Percentiles rank a stretch among this genome's conserved stretches.
Conservation (phyloP, 2,113 vertebrate species). For the Indri indri region DNA sequence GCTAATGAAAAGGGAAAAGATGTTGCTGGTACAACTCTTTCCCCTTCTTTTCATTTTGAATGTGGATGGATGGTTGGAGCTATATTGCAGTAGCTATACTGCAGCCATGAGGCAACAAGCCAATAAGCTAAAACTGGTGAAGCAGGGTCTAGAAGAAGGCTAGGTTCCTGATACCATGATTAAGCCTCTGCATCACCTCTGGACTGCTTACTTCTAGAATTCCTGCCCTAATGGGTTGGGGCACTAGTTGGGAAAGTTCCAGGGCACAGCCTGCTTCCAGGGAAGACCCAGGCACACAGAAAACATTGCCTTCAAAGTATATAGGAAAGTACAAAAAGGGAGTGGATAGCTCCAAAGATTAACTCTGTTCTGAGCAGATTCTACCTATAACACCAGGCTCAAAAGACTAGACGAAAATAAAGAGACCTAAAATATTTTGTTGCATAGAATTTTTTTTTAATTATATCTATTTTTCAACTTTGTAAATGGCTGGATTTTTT, state of each 20-base stretch:
- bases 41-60: neutral
- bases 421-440: neutral
- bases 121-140: neutral
- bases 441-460: neutral
- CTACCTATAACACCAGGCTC: neutral
- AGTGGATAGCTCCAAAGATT: neutral
- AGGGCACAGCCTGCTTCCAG: neutral
- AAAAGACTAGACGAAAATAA: neutral
- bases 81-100: neutral
- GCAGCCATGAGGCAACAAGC: neutral
- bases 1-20: conserved; percentile 13
- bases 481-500: neutral
- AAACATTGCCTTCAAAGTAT: neutral
- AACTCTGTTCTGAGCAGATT: neutral
- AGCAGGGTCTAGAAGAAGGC: neutral
- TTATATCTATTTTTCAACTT: neutral
- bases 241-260: neutral
- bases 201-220: neutral
- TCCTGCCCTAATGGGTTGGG: neutral
- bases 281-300: neutral
- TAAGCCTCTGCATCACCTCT: neutral
- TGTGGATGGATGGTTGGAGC: neutral
- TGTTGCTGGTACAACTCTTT: neutral
- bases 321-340: neutral
- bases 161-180: neutral